Conservation (phyloP, 2,888 invertebrate genomes). For the Drosophila heteroneura region DNA sequence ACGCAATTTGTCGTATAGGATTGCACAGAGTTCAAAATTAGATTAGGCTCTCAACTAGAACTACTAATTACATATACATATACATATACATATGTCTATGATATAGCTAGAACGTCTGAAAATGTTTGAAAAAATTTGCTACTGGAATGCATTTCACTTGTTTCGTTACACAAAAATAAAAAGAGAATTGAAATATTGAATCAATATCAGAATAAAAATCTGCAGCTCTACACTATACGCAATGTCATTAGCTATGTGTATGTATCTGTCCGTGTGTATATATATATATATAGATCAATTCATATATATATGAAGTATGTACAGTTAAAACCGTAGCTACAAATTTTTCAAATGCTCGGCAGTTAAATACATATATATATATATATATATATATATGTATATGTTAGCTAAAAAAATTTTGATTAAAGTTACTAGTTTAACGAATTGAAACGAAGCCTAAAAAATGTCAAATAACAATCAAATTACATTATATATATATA, state of each 20-base stretch:
- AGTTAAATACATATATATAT: constrained; percentile 13
- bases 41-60: constrained; percentile 39
- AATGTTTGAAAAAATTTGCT: constrained; percentile 65
- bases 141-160: constrained; percentile 71
- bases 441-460: constrained; percentile 22
- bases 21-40: constrained; percentile 49
- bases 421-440: constrained; percentile 41
- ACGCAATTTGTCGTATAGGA: constrained; percentile 32
- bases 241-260: constrained; percentile 14
- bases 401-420: constrained; percentile 36
- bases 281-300: not conserved
- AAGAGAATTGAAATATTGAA: constrained; percentile 27
- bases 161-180: constrained; percentile 18
- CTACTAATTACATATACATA: constrained; percentile 31
- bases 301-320: constrained; percentile 11
- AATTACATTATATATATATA: constrained; percentile 11
- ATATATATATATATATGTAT: constrained; percentile 20
- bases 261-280: constrained; percentile 15
- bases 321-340: constrained; percentile 25
- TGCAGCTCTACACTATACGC: constrained; percentile 9
- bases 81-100: constrained; percentile 13
- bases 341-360: constrained; percentile 25
- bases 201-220: constrained; percentile 17
- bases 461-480: constrained; percentile 10
- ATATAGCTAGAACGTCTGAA: constrained; percentile 50